A percentile compares a stretch with the other conserved stretches of the same genome.
These are phyloP conservation scores for Hycleus cichorii DNA, from an alignment of 1,140 invertebrate genomes.

Conservation along the genomic window DNA sequence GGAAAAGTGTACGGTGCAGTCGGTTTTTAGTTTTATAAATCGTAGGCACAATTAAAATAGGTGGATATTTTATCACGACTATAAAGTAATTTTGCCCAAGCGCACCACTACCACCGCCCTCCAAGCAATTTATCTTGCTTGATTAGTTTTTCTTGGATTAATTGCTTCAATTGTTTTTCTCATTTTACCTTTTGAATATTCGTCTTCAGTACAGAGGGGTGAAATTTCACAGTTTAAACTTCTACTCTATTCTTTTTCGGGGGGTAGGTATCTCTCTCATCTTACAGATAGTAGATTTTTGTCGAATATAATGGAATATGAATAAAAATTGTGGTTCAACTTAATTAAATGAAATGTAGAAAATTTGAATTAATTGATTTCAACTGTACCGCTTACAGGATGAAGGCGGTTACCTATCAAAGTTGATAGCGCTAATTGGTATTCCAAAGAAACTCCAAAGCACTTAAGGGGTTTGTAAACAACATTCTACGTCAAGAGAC, in stretches of 20 bases:
- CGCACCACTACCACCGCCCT: constrained; percentile 10
- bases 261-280: constrained; percentile 19
- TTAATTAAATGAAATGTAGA: too few relatives aligned
- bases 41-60: constrained; percentile 39
- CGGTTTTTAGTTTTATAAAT: constrained; percentile 32
- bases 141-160: constrained; percentile 44
- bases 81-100: constrained; percentile 40
- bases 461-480: constrained; percentile 20
- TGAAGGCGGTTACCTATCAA: too few relatives aligned
- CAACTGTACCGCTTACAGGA: too few relatives aligned
- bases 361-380: too few relatives aligned
- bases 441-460: constrained; percentile 14
- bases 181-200: constrained; percentile 39
- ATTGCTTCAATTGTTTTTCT: constrained; percentile 44
- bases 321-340: too few relatives aligned
- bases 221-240: constrained; percentile 32
- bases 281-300: constrained; percentile 14
- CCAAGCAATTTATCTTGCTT: constrained; percentile 41
- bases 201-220: constrained; percentile 24
- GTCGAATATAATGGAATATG: too few relatives aligned
- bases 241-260: constrained; percentile 19
- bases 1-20: neutral
- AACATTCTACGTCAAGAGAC: constrained; percentile 6
- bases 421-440: constrained; percentile 17
- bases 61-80: constrained; percentile 41